Percentiles rank a stretch among this genome's conserved stretches.
Conservation (phyloP, 2,113 vertebrate genomes). For the Accipiter cooperii region DNA sequence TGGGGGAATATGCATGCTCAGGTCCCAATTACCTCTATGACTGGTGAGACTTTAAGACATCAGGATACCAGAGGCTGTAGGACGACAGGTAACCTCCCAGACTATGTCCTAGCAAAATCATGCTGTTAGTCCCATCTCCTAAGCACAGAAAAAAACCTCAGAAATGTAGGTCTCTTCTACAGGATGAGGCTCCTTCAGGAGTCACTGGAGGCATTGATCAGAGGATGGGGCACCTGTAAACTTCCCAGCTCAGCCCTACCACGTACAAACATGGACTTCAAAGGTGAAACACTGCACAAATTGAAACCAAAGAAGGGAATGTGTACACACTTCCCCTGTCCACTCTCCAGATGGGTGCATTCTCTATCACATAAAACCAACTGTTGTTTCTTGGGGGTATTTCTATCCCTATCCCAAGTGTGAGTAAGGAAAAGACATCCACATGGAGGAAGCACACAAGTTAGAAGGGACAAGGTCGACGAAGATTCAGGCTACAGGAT, state of each 20-base stretch:
- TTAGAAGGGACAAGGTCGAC: not conserved
- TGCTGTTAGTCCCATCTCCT: conserved; percentile 75
- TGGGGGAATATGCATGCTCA: not conserved
- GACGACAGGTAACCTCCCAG: conserved; percentile 80
- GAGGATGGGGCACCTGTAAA: not conserved
- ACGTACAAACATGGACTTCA: not conserved
- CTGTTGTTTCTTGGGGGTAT: not conserved
- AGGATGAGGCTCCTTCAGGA: not conserved
- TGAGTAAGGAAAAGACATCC: not conserved
- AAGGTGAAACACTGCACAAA: not conserved
- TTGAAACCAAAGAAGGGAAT: not conserved
- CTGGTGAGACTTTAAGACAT: conserved; percentile 68
- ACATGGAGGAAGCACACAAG: not conserved
- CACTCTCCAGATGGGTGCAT: not conserved
- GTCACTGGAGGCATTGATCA: not conserved
- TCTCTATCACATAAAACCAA: not conserved
- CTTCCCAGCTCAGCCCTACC: not conserved
- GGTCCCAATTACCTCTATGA: not conserved
- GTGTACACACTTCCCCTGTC: too few relatives aligned
- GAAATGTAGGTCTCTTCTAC: conserved; percentile 70
- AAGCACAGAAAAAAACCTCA: conserved; percentile 79
- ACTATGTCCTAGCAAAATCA: conserved; percentile 84
- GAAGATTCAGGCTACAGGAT: not conserved
- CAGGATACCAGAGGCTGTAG: conserved; percentile 80
- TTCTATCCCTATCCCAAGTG: not conserved